Percentiles rank a stretch among this genome's conserved stretches.
Evolutionary conservation across 1,140 invertebrate species (phyloP).

Genomic region (Pseudomyrmex cubaensis): DNA sequence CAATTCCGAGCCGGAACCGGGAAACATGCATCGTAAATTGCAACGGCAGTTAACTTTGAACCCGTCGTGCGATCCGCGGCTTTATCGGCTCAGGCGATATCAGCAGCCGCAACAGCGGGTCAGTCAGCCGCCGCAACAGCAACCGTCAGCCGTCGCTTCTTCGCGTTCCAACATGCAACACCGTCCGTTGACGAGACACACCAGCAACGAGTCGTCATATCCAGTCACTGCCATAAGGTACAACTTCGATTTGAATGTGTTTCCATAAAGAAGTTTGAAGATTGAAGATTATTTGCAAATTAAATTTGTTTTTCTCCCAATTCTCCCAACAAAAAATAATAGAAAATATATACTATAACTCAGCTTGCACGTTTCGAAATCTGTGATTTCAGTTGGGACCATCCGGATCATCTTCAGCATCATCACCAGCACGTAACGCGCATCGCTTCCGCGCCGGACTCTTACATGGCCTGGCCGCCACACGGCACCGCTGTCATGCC

Average conservation of each 20-base stretch:
- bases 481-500: slow-evolving; percentile 75
- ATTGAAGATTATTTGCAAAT: not conserved
- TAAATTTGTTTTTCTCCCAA: too few species aligned
- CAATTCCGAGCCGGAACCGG: slow-evolving; percentile 82
- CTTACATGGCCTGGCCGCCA: slow-evolving; percentile 86
- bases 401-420: slow-evolving; percentile 77
- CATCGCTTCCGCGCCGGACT: slow-evolving; percentile 92
- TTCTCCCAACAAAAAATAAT: too few species aligned
- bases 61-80: slow-evolving; percentile 90
- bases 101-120: slow-evolving; percentile 76
- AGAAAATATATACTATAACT: too few species aligned
- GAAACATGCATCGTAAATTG: slow-evolving; percentile 92
- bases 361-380: too few species aligned
- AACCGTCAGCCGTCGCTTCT: slow-evolving; percentile 72
- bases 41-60: slow-evolving; percentile 93
- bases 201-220: slow-evolving; percentile 80
- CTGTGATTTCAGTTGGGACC: slow-evolving; percentile 79
- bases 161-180: slow-evolving; percentile 77
- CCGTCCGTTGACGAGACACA: slow-evolving; percentile 78
- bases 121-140: slow-evolving; percentile 52
- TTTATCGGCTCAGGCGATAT: slow-evolving; percentile 85
- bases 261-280: too few species aligned
- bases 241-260: slow-evolving; percentile 26
- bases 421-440: slow-evolving; percentile 88
- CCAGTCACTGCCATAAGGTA: slow-evolving; percentile 77